A percentile compares a stretch with the other conserved stretches of the same genome.
These are phyloP conservation scores for Diplodus sargus DNA, from an alignment of 2,797 vertebrate species.

Conservation along the genomic window DNA sequence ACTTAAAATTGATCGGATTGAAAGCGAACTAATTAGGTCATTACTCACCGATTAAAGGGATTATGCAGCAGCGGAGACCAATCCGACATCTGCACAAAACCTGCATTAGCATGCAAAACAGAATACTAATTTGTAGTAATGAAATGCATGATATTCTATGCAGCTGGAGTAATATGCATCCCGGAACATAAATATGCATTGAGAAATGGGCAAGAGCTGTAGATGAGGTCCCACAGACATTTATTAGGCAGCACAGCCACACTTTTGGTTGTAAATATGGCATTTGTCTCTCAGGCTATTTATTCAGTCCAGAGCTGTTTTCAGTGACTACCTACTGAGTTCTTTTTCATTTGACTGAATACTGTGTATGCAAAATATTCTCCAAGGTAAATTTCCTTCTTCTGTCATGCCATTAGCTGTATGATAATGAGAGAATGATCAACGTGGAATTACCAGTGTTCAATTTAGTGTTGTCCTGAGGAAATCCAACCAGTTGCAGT, in stretches of 20 bases:
- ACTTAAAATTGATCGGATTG: conserved; percentile 32
- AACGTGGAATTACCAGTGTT: conserved; percentile 25
- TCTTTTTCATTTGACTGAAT: conserved; percentile 13
- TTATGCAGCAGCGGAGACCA: conserved; percentile 58
- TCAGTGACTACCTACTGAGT: conserved; percentile 19
- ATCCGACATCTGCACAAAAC: conserved; percentile 56
- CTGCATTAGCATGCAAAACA: conserved; percentile 46
- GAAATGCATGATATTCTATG: conserved; percentile 30
- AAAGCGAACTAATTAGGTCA: conserved; percentile 57
- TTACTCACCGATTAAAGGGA: conserved; percentile 57
- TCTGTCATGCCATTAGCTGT: conserved; percentile 10
- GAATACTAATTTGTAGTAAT: conserved; percentile 57
- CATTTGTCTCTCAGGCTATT: conserved; percentile 48
- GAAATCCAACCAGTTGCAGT: conserved; percentile 23
- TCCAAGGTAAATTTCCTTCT: conserved; percentile 11
- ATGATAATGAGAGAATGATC: conserved; percentile 40
- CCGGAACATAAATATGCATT: conserved; percentile 56
- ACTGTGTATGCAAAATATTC: conserved; percentile 20
- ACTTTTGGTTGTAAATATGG: conserved; percentile 40
- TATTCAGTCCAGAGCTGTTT: conserved; percentile 22
- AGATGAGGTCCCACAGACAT: conserved; percentile 34
- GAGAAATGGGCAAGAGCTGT: conserved; percentile 24
- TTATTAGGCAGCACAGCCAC: conserved; percentile 35
- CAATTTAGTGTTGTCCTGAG: conserved; percentile 7
- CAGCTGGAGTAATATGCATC: conserved; percentile 43